A percentile compares a stretch with the other conserved stretches of the same genome.
phyloP scores from a whole-genome alignment of 1,140 invertebrate species.

The Drepana arcuata region DNA sequence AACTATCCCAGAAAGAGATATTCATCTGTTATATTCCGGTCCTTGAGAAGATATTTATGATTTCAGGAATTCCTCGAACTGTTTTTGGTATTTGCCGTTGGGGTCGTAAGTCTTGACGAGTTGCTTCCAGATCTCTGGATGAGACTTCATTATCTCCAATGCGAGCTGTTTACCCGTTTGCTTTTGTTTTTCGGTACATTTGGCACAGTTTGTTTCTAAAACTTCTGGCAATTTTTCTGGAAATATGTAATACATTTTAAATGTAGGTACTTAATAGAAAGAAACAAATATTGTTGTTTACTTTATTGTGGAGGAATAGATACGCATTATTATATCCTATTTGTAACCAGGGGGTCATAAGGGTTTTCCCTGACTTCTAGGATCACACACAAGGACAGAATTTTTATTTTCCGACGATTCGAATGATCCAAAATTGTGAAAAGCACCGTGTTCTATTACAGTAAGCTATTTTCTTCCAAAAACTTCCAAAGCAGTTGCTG shows the following conservation, averaged over 20 bases:
- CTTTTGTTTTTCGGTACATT: conserved; percentile 68
- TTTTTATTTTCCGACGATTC: too few relatives aligned
- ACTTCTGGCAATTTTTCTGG: conserved; percentile 75
- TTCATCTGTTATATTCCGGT: too few relatives aligned
- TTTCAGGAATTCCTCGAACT: conserved; percentile 47
- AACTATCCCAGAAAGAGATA: too few relatives aligned
- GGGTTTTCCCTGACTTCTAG: too few relatives aligned
- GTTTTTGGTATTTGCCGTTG: conserved; percentile 51
- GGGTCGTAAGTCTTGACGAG: conserved; percentile 59
- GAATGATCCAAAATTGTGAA: too few relatives aligned
- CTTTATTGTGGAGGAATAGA: not conserved
- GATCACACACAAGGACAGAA: too few relatives aligned
- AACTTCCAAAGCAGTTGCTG: too few relatives aligned
- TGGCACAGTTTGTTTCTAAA: conserved; percentile 70
- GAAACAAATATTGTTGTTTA: not conserved
- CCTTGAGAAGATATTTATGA: too few relatives aligned
- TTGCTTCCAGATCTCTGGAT: conserved; percentile 57
- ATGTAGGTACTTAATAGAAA: not conserved
- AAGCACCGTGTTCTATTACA: too few relatives aligned
- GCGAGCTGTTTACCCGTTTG: conserved; percentile 62
- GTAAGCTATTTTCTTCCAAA: too few relatives aligned
- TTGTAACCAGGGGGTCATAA: too few relatives aligned
- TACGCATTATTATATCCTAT: too few relatives aligned
- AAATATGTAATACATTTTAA: conserved; percentile 20
- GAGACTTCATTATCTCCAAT: conserved; percentile 42